phyloP scores from a whole-genome alignment of 2,113 vertebrate species.

The Varanus salvator region DNA sequence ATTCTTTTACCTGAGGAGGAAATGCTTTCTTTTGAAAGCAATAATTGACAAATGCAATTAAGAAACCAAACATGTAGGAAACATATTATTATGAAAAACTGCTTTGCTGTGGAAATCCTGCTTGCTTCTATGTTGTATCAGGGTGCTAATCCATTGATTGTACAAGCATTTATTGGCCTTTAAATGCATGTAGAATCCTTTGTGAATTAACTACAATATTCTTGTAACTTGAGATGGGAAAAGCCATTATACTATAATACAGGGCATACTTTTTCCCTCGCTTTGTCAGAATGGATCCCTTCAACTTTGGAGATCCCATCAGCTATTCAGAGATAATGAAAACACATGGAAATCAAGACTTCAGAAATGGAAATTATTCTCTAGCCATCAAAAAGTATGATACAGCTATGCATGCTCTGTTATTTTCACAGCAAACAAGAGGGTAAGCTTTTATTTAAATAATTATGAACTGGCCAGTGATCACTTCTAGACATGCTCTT shows the following conservation, averaged over 20 bases:
- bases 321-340: conserved; percentile 52
- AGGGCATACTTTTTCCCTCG: background rate
- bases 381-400: conserved; percentile 68
- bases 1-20: background rate
- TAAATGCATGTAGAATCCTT: background rate
- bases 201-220: background rate
- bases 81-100: background rate
- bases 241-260: background rate
- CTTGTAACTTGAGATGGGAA: too few relatives aligned
- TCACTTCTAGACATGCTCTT: background rate
- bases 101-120: background rate
- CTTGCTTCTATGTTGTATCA: background rate
- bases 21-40: background rate
- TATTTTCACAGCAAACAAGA: conserved; percentile 15
- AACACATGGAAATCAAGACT: conserved; percentile 61
- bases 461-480: background rate
- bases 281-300: conserved; percentile 45
- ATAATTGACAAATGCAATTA: background rate
- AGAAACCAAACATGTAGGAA: too few relatives aligned
- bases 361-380: conserved; percentile 61
- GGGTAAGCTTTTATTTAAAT: conserved; percentile 30
- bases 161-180: background rate
- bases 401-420: conserved; percentile 55
- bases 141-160: too few relatives aligned
- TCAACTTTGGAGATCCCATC: background rate